Conservation (phyloP, 2,113 vertebrate genomes). For the Colossoma macropomum region DNA sequence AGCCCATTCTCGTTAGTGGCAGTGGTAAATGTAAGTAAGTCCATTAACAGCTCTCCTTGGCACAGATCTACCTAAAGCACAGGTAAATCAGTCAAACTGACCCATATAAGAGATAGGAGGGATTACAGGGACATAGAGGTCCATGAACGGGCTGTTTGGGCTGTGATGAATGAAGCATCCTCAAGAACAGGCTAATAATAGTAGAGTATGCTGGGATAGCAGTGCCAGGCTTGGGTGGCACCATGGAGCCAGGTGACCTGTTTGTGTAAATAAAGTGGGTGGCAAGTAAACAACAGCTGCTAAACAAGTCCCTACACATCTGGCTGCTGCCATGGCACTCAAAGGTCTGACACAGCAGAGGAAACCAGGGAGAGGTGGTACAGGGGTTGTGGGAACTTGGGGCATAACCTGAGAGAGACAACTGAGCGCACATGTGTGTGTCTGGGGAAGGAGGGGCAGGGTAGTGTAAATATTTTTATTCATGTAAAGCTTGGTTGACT, state of each 20-base stretch:
- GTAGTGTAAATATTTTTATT: slow-evolving; percentile 69
- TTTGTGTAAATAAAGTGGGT: slow-evolving; percentile 89
- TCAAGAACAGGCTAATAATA: slow-evolving; percentile 73
- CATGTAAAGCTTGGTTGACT: slow-evolving; percentile 47
- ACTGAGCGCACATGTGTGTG: slow-evolving; percentile 45
- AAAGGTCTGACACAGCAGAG: slow-evolving; percentile 69
- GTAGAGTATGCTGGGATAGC: slow-evolving; percentile 53
- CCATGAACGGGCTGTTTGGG: slow-evolving; percentile 62
- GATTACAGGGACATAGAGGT: slow-evolving; percentile 57
- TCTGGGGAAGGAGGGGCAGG: slow-evolving; percentile 57
- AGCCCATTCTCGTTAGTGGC: slow-evolving; percentile 40
- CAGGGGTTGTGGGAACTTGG: slow-evolving; percentile 37
- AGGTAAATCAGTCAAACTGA: slow-evolving; percentile 59
- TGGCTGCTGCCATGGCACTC: slow-evolving; percentile 67
- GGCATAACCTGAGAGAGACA: slow-evolving; percentile 32
- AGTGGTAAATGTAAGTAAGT: slow-evolving; percentile 51
- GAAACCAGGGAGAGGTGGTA: slow-evolving; percentile 38
- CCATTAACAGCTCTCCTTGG: slow-evolving; percentile 57
- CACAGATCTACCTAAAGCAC: slow-evolving; percentile 52
- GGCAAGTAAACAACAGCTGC: slow-evolving; percentile 84
- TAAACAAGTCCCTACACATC: slow-evolving; percentile 74
- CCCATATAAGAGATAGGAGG: slow-evolving; percentile 63
- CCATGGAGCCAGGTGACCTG: slow-evolving; percentile 64
- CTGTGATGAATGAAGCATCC: slow-evolving; percentile 65
- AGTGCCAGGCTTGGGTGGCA: slow-evolving; percentile 43